phyloP scores from a whole-genome alignment of 2,113 vertebrate genomes.

The Silurus meridionalis region DNA sequence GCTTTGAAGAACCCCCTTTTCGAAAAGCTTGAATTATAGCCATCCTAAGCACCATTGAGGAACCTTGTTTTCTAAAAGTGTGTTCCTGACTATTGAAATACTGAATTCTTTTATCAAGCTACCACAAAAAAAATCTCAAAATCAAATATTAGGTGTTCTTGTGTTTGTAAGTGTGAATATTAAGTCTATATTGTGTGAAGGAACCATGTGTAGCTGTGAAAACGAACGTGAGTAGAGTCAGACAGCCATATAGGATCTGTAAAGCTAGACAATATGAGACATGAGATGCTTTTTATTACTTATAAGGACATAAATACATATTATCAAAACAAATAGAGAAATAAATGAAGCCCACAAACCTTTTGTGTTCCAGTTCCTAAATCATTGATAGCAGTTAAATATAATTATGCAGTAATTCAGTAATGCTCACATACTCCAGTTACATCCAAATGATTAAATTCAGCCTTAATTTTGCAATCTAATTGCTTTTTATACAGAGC shows the following conservation, averaged over 20 bases:
- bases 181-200: neutral
- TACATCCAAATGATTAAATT: slow-evolving; percentile 2
- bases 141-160: neutral
- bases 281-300: neutral
- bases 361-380: neutral
- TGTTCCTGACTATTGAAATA: neutral
- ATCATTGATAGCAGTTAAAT: neutral
- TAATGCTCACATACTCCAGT: neutral
- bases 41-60: neutral
- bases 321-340: neutral
- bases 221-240: neutral
- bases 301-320: neutral
- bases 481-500: neutral
- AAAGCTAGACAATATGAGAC: neutral
- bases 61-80: neutral
- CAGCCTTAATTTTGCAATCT: neutral
- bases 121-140: neutral
- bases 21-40: neutral
- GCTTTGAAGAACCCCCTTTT: neutral
- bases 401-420: neutral
- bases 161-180: neutral
- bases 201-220: neutral
- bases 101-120: neutral
- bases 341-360: neutral
- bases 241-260: neutral